A percentile compares a stretch with the other conserved stretches of the same genome.
Evolutionary conservation across 2,113 vertebrate genomes (phyloP).

Genomic region (Micronycteris hirsuta): DNA sequence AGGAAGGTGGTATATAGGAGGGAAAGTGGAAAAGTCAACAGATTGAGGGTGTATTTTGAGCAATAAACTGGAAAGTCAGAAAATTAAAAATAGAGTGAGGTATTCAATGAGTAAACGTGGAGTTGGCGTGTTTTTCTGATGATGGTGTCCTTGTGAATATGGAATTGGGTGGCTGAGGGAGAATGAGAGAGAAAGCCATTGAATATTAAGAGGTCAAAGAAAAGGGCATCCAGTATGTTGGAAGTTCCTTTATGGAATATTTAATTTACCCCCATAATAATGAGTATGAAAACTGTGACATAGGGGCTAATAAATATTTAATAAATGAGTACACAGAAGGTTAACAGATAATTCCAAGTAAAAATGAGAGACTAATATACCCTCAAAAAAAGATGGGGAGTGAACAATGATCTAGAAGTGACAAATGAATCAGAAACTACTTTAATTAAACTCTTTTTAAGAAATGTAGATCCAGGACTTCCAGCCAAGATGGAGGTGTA

Average conservation of each 20-base stretch:
- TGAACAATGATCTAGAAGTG: not conserved
- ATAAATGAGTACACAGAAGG: not conserved
- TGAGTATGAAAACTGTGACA: not conserved
- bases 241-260: not conserved
- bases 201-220: not conserved
- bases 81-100: not conserved
- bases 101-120: not conserved
- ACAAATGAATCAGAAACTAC: constrained; percentile 42
- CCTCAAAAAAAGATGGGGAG: not conserved
- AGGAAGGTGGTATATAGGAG: not conserved
- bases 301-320: not conserved
- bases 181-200: not conserved
- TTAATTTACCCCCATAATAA: constrained; percentile 5
- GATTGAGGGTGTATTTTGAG: not conserved
- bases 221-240: not conserved
- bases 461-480: no score
- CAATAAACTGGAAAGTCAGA: not conserved
- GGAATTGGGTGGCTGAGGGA: not conserved
- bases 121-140: not conserved
- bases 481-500: no score
- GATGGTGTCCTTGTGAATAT: not conserved
- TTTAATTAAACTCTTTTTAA: constrained; percentile 44
- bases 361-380: not conserved
- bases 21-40: not conserved
- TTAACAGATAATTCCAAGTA: not conserved